A percentile compares a stretch with the other conserved stretches of the same genome.
These are phyloP conservation scores for Drosophila tristis DNA, from an alignment of 1,140 invertebrate species.

Conservation along the genomic window DNA sequence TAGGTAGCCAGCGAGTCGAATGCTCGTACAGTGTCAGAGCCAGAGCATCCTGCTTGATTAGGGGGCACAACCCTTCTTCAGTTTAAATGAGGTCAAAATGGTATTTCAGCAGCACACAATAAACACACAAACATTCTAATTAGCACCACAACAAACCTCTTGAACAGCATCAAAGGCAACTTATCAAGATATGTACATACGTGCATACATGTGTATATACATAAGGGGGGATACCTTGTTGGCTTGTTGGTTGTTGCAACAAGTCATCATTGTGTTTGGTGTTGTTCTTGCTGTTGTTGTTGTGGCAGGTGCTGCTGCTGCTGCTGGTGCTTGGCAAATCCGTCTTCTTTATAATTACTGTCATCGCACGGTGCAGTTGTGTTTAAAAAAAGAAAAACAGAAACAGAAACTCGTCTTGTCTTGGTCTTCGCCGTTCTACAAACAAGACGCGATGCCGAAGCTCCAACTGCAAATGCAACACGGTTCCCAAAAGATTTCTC, in stretches of 20 bases:
- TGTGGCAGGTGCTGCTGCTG: conserved; percentile 9
- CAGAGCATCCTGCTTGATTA: conserved; percentile 56
- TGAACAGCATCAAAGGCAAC: conserved; percentile 8
- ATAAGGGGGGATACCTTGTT: conserved; percentile 6
- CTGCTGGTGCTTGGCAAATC: conserved; percentile 61
- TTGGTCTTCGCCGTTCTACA: conserved; percentile 56
- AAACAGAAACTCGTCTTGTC: conserved; percentile 58
- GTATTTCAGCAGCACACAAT: conserved; percentile 21
- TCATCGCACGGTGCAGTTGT: conserved; percentile 44
- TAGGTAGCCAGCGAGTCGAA: neutral
- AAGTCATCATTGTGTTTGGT: conserved; percentile 14
- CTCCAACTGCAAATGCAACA: conserved; percentile 24
- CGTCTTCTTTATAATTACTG: conserved; percentile 79
- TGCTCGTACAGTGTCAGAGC: neutral
- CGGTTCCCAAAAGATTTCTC: conserved; percentile 40
- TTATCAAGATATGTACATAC: conserved; percentile 10
- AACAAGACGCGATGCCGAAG: conserved; percentile 18
- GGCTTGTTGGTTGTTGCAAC: conserved; percentile 34
- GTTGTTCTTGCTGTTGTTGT: conserved; percentile 12
- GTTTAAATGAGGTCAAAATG: conserved; percentile 25
- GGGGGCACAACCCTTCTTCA: conserved; percentile 14
- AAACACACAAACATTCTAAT: conserved; percentile 44
- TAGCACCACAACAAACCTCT: conserved; percentile 19
- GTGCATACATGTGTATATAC: no score
- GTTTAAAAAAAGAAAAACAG: conserved; percentile 27